Percentiles rank a stretch among this genome's conserved stretches.
These are phyloP conservation scores for Halocynthia roretzi DNA, from an alignment of 23 tunicate genomes.

Conservation along the genomic window DNA sequence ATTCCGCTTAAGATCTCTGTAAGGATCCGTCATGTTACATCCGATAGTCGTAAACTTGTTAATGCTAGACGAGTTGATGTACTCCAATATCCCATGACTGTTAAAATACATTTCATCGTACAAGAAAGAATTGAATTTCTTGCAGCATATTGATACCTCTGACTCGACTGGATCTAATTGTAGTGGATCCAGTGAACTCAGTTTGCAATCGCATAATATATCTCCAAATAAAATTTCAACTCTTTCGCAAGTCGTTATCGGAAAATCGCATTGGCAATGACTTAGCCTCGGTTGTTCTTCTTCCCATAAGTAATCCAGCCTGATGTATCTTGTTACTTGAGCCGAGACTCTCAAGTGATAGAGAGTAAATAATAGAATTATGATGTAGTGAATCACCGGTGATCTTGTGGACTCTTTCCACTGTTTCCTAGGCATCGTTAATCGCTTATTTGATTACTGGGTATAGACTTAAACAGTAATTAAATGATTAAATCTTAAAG, in stretches of 20 bases:
- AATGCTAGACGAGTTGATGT: neutral
- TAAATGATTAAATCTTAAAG: no score
- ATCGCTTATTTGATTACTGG: no score
- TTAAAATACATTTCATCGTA: neutral
- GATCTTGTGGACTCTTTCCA: neutral
- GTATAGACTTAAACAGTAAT: no score
- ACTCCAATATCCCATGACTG: neutral
- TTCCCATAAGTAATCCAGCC: conserved; percentile 3
- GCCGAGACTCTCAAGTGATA: neutral
- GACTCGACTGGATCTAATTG: neutral
- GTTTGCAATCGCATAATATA: neutral
- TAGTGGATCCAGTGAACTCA: neutral
- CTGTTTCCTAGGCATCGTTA: no score
- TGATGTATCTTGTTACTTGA: neutral
- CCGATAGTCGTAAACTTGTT: neutral
- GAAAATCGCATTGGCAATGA: neutral
- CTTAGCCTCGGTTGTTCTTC: neutral
- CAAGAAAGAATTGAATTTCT: neutral
- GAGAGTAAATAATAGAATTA: neutral
- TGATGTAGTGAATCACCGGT: neutral
- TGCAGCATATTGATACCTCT: neutral
- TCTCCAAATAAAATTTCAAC: no score
- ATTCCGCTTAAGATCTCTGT: neutral
- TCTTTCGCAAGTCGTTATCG: no score
- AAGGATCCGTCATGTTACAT: neutral